phyloP scores from a whole-genome alignment of 2,113 vertebrate species.

The Danionella cerebrum region DNA sequence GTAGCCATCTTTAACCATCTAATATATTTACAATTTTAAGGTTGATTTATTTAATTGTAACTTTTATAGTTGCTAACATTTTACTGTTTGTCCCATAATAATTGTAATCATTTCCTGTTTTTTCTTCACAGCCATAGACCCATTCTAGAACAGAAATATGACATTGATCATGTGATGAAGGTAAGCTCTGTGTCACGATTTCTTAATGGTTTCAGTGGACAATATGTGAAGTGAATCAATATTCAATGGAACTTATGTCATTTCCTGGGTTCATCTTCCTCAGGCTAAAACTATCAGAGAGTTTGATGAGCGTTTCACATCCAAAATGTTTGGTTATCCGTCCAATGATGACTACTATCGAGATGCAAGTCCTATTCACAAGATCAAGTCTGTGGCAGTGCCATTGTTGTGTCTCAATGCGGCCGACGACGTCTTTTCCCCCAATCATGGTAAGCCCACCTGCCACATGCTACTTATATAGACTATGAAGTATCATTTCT shows the following conservation, averaged over 20 bases:
- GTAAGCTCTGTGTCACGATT: slow-evolving; percentile 51
- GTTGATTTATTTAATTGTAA: too few species aligned
- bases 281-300: slow-evolving; percentile 93
- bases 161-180: slow-evolving; percentile 97
- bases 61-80: too few species aligned
- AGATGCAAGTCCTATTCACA: slow-evolving; percentile 85
- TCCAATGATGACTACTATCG: slow-evolving; percentile 92
- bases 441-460: slow-evolving; percentile 78
- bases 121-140: slow-evolving; percentile 76
- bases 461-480: too few species aligned
- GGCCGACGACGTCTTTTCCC: slow-evolving; percentile 93
- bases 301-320: slow-evolving; percentile 93
- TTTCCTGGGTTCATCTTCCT: background rate
- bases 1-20: too few species aligned
- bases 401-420: slow-evolving; percentile 95
- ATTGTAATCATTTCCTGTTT: slow-evolving; percentile 26
- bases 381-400: slow-evolving; percentile 86
- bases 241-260: too few species aligned
- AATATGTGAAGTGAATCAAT: too few species aligned
- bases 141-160: slow-evolving; percentile 85
- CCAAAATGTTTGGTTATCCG: slow-evolving; percentile 93
- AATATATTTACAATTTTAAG: too few species aligned
- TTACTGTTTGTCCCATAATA: background rate
- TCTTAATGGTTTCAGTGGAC: too few species aligned
- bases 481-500: too few species aligned